These are phyloP conservation scores for Ianthella basta DNA, from an alignment of 37 sponge, comb jelly and placozoan species.

Conservation along the genomic window DNA sequence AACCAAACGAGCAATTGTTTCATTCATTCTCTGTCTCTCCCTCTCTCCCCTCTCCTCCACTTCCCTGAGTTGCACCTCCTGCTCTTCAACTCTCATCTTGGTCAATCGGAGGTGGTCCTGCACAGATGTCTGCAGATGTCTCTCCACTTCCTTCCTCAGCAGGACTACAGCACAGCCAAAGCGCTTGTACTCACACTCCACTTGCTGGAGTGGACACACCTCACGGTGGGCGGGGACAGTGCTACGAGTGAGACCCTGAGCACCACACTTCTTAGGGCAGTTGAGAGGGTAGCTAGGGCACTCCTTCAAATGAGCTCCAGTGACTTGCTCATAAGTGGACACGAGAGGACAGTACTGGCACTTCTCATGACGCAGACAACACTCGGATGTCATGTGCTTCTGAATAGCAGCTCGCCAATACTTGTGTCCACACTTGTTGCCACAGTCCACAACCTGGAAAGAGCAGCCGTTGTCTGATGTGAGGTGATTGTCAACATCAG, in stretches of 20 bases:
- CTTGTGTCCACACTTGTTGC: conserved; percentile 57
- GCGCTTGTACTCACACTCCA: conserved; percentile 37
- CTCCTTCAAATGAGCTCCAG: conserved; percentile 37
- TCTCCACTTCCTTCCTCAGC: conserved; percentile 40
- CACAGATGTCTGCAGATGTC: conserved; percentile 38
- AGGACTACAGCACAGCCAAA: conserved; percentile 53
- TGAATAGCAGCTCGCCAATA: conserved; percentile 35
- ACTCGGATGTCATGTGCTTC: conserved; percentile 52
- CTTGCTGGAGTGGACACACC: conserved; percentile 35
- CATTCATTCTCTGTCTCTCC: too few species aligned
- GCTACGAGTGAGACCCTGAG: conserved; percentile 26
- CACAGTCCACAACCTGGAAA: conserved; percentile 37
- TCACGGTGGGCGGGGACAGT: conserved; percentile 48
- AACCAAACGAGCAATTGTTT: too few species aligned
- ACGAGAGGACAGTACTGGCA: conserved; percentile 67
- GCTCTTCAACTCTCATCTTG: conserved; percentile 28
- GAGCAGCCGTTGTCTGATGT: conserved; percentile 37
- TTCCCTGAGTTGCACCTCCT: neutral
- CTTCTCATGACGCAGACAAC: conserved; percentile 31
- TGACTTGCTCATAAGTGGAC: conserved; percentile 47
- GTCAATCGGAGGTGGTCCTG: conserved; percentile 41
- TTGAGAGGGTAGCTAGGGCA: conserved; percentile 57
- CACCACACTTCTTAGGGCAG: conserved; percentile 60
- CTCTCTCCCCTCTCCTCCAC: too few species aligned
- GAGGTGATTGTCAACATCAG: conserved; percentile 32